Conservation (phyloP, 2,888 invertebrate genomes). For the Caradrina kadenii region DNA sequence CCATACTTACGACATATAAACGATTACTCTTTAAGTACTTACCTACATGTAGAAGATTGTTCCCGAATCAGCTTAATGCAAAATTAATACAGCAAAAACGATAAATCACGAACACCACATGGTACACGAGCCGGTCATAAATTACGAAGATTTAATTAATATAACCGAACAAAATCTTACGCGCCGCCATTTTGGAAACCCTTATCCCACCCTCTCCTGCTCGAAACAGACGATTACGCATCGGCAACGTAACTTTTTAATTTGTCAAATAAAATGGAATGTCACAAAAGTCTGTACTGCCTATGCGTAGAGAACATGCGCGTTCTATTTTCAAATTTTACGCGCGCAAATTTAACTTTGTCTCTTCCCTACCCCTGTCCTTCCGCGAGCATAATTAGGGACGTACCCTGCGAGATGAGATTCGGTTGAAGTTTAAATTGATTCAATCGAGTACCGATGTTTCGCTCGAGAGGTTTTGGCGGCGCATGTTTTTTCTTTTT, state of each 20-base stretch:
- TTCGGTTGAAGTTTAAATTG: conserved; percentile 87
- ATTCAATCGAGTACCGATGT: conserved; percentile 88
- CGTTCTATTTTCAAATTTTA: conserved; percentile 60
- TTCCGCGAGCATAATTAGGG: conserved; percentile 89
- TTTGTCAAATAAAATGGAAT: conserved; percentile 45
- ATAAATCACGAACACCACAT: conserved; percentile 86
- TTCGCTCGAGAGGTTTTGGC: conserved; percentile 78
- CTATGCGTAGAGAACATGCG: conserved; percentile 58
- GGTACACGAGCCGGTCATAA: conserved; percentile 84
- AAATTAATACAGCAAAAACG: conserved; percentile 81
- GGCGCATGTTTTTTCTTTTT: conserved; percentile 67
- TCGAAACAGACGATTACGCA: conserved; percentile 88
- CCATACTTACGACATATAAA: neutral
- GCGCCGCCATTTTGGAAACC: conserved; percentile 87
- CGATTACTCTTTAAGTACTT: conserved; percentile 3
- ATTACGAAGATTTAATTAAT: conserved; percentile 90
- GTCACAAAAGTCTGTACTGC: conserved; percentile 54
- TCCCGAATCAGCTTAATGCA: conserved; percentile 69
- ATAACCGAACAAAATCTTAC: conserved; percentile 89
- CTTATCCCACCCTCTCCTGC: conserved; percentile 84
- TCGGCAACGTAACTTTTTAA: conserved; percentile 72
- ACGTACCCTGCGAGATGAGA: conserved; percentile 87
- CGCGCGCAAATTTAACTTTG: conserved; percentile 70
- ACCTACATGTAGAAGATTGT: conserved; percentile 50
- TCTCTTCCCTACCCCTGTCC: conserved; percentile 83